Base-by-base conservation (phyloP, 2,797 vertebrate species). In the Aldrovandia affinis region DNA sequence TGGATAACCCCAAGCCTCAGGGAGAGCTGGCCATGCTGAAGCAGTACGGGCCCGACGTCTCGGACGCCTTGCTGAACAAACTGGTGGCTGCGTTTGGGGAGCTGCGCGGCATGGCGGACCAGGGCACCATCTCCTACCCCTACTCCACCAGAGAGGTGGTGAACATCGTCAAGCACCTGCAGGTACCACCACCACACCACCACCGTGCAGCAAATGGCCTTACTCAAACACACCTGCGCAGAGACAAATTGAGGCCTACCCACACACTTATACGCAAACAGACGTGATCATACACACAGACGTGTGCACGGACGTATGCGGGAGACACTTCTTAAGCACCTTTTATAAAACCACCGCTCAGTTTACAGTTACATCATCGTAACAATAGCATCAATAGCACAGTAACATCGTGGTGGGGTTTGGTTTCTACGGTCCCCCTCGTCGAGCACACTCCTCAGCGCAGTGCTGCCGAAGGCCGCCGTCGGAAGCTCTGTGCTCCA, bases 101-200 rank as follows among this genome's bases (percentile, higher is more conserved):
- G 83, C 95, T 99, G 82, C 94, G 98, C 86, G 94, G 91, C 78
- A 96, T 99, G 96, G 98, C 98, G 12, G 98, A 99, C 91, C 97
- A 97, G 92, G 98, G 98, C 82, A 95, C 96, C 88, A 99, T 99
- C 91, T 96, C 95, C 18, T 99, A 99, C 87, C 98, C 98, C 0
- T 99, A 99, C 88, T 99, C 98, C 77, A 99, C 98, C 57, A 94
- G 98, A 87, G 98, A 99, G 93, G 98, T 99, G 88, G 98, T 99
- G 91, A 99, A 97, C 93, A 97, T 99, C 20, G 98, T 99, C 77
- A 98, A 96, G 90, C 98, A 99, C 89, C 95, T 99, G 61, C 97
- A 99, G 97, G 98, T 99, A 93, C 2, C 44, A 52, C n/a, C 25
- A 25, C 2, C 25, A 54, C 25, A 18, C 25, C 75, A 47, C 25